A percentile compares a stretch with the other conserved stretches of the same genome.
phyloP scores from a whole-genome alignment of 2,797 vertebrate genomes.

The Hippopotamyrus pictus region DNA sequence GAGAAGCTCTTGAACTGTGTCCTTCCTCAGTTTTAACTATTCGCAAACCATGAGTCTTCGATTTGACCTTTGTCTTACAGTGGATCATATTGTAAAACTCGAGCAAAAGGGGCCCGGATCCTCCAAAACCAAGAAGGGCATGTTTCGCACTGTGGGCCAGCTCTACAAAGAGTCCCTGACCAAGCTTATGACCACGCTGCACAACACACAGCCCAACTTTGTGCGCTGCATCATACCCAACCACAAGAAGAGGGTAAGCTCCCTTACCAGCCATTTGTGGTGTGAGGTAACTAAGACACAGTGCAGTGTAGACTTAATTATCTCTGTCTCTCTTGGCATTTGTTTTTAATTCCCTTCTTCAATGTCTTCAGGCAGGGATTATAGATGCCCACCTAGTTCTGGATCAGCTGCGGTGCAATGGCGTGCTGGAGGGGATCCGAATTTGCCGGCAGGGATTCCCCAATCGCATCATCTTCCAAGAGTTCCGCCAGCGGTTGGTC shows the following conservation, averaged over 20 bases:
- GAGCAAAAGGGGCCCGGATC: slow-evolving; percentile 81
- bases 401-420: slow-evolving; percentile 92
- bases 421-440: slow-evolving; percentile 90
- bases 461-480: slow-evolving; percentile 93
- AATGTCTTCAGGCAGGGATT: slow-evolving; percentile 75
- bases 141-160: slow-evolving; percentile 96
- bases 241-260: slow-evolving; percentile 83
- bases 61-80: slow-evolving; percentile 48
- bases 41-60: background rate
- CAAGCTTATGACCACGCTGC: slow-evolving; percentile 92
- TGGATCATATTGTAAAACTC: slow-evolving; percentile 88
- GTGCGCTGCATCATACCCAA: slow-evolving; percentile 97
- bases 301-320: background rate
- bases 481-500: slow-evolving; percentile 86
- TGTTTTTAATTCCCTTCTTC: background rate
- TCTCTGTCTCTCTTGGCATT: background rate
- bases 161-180: slow-evolving; percentile 94
- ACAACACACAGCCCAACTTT: slow-evolving; percentile 95
- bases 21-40: background rate
- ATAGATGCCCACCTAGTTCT: slow-evolving; percentile 86
- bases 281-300: background rate
- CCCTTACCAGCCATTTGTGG: background rate
- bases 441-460: slow-evolving; percentile 97
- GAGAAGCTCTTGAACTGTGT: background rate
- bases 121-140: slow-evolving; percentile 96